These are phyloP conservation scores for Microplitis deprimator DNA, from an alignment of 2,888 invertebrate genomes.

Conservation along the genomic window DNA sequence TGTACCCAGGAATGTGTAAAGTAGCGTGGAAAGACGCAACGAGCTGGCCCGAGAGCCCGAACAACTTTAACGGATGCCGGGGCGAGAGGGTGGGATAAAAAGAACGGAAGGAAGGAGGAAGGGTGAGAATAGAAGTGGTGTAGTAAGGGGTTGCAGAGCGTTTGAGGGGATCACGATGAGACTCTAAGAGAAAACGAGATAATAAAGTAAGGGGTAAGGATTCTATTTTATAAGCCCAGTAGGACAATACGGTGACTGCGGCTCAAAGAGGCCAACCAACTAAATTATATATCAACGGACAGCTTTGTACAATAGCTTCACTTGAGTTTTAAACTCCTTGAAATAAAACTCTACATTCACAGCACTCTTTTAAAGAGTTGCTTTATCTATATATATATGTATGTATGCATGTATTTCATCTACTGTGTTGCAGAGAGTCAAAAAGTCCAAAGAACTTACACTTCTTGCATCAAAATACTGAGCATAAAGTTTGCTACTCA, in stretches of 20 bases:
- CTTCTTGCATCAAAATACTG: not conserved
- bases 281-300: slow-evolving; percentile 61
- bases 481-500: not conserved
- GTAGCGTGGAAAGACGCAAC: slow-evolving; percentile 30
- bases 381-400: not conserved
- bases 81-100: not conserved
- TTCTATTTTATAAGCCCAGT: not conserved
- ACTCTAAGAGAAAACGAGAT: not conserved
- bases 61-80: not conserved
- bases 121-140: slow-evolving; percentile 25
- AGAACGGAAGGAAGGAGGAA: not conserved
- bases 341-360: slow-evolving; percentile 14
- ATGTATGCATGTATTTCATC: not conserved
- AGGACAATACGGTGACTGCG: slow-evolving; percentile 49
- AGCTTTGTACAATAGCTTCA: slow-evolving; percentile 34
- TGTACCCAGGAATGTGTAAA: slow-evolving; percentile 36
- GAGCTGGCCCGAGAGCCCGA: not conserved
- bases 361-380: not conserved
- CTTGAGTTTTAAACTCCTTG: slow-evolving; percentile 25
- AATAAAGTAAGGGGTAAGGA: not conserved
- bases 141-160: not conserved
- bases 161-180: slow-evolving; percentile 21
- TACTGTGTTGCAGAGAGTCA: not conserved
- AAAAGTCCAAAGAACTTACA: not conserved
- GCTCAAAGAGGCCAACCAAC: slow-evolving; percentile 54